Base-by-base conservation (phyloP, 2,888 invertebrate species). In the Pseudeuparius sepicola region DNA sequence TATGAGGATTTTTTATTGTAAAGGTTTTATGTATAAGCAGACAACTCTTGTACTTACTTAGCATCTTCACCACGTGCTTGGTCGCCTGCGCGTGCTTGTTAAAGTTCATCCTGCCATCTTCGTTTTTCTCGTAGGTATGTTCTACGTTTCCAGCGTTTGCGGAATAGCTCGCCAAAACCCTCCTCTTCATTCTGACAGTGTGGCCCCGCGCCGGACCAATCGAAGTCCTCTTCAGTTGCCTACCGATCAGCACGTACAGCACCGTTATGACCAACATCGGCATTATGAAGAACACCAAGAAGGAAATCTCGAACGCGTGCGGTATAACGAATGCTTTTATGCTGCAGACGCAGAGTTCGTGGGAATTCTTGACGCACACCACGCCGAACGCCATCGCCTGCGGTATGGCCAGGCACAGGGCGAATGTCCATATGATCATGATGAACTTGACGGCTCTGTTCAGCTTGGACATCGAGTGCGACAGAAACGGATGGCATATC, bases 251-350 rank as follows among this genome's bases (percentile, higher is more conserved):
- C 33, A 79, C 71, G 55, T 90, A 90, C 44, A 90, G 64, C 37
- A 86, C 79, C 14, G 79, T 77, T 54, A 89, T 87, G 41, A 88
- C 67, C 13, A 81, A 81, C 86, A 90, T 87, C 2, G 89, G 89
- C 24, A 79, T 75, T 18, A 85, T 75, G 56, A 90, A 90, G 61
- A 89, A 87, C 50, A 88, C 65, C 54, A 80, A 76, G 48, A 78
- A 78, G 10, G 88, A 85, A 48, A 85, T 73, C 53, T 82, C 79
- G 54, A 86, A 85, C 44, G 80, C 76, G 62, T 82, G 78, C 9
- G 62, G 60, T 25, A 68, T 56, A 39, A 75, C 73, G 23, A 44
- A 43, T 17, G 41, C 41, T 25, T 37, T 42, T 3, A 37, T 31
- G 41, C 59, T 54, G 27, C 48, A 40, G 41, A 49, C 44, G 9